Percentiles rank a stretch among this genome's conserved stretches.
phyloP scores from a whole-genome alignment of 2,888 invertebrate species.

The Epirrita christyi region DNA sequence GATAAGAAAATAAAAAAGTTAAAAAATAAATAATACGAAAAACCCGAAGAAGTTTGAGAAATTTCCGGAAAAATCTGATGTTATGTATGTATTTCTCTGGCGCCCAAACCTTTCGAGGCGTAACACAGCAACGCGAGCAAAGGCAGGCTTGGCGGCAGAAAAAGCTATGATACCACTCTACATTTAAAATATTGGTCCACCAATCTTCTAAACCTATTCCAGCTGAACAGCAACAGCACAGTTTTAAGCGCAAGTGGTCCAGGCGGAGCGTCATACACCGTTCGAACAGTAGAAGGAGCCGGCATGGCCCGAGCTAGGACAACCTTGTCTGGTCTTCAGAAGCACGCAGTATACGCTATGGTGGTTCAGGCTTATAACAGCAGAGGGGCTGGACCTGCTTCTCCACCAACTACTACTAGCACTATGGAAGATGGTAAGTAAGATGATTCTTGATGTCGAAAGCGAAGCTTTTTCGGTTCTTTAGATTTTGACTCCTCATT shows the following conservation, averaged over 20 bases:
- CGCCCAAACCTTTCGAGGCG: no score
- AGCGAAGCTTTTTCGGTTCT: no score
- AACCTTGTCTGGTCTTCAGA: constrained; percentile 88
- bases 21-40: no score
- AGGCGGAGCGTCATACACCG: constrained; percentile 86
- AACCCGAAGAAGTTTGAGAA: no score
- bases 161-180: no score
- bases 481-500: no score
- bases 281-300: constrained; percentile 91
- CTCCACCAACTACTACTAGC: constrained; percentile 90
- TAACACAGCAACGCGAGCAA: no score
- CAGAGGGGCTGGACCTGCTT: constrained; percentile 93
- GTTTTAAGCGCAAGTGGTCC: constrained; percentile 75
- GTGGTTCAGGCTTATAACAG: constrained; percentile 95
- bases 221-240: constrained; percentile 78
- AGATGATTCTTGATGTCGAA: constrained; percentile 39
- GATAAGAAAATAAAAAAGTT: no score
- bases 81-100: no score
- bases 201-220: constrained; percentile 11
- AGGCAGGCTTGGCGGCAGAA: no score
- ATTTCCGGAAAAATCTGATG: no score
- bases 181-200: no score
- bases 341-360: constrained; percentile 92
- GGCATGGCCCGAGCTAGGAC: constrained; percentile 88
- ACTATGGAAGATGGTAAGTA: constrained; percentile 94